Percentiles rank a stretch among this genome's conserved stretches.
Evolutionary conservation across 2,797 vertebrate species (phyloP).

Genomic region (Danio kyathit): DNA sequence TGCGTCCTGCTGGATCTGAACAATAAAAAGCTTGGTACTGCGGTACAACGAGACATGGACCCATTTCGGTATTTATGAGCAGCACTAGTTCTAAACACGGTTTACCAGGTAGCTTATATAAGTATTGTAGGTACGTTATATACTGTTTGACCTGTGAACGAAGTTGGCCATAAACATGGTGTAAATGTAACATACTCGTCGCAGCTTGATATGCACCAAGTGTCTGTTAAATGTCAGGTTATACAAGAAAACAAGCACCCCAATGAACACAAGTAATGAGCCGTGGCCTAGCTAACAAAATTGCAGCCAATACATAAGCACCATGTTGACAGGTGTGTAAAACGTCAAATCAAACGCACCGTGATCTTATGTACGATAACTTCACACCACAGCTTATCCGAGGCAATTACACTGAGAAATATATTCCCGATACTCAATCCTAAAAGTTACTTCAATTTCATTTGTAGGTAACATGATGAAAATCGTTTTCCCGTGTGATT

Average conservation of each 20-base stretch:
- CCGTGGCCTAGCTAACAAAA: conserved; percentile 31
- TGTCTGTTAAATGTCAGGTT: conserved; percentile 78
- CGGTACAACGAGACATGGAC: conserved; percentile 34
- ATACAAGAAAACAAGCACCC: conserved; percentile 65
- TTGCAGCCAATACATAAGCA: conserved; percentile 39
- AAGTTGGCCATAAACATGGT: conserved; percentile 4
- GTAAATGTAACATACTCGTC: conserved; percentile 17
- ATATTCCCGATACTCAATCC: conserved; percentile 2
- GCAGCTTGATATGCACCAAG: conserved; percentile 45
- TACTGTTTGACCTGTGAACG: conserved; percentile 20
- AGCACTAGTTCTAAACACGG: conserved; percentile 38
- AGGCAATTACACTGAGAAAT: conserved; percentile 4
- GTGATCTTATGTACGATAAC: conserved; percentile 10
- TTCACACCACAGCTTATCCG: conserved; percentile 25
- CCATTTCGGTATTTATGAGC: conserved; percentile 33
- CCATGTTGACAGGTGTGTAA: conserved; percentile 26
- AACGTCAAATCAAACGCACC: conserved; percentile 13
- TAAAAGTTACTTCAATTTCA: conserved; percentile 7
- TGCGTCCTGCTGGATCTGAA: conserved; percentile 9
- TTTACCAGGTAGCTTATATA: conserved; percentile 49
- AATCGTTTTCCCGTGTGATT: conserved; percentile 11
- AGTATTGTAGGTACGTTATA: conserved; percentile 41
- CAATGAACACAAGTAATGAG: conserved; percentile 18
- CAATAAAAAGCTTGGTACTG: conserved; percentile 46
- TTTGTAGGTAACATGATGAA: conserved; percentile 36